Conservation (phyloP, 2,888 invertebrate species). For the Dilophus febrilis region DNA sequence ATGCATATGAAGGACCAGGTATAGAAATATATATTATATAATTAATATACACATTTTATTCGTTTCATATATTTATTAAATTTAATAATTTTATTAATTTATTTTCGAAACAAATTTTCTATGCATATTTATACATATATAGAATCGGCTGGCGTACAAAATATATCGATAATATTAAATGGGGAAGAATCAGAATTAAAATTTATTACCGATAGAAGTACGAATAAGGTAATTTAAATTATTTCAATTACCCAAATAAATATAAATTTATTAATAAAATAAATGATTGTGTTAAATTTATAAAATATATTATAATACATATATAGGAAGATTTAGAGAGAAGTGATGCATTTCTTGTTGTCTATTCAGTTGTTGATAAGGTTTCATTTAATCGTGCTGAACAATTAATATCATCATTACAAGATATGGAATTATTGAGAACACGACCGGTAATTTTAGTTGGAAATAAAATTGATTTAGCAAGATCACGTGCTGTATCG, state of each 20-base stretch:
- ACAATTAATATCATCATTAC: slow-evolving; percentile 56
- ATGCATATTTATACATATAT: slow-evolving; percentile 13
- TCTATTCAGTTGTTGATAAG: slow-evolving; percentile 85
- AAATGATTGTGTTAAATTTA: background rate
- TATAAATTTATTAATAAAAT: background rate
- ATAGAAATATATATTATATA: slow-evolving; percentile 5
- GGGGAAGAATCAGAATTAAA: slow-evolving; percentile 85
- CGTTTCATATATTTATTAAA: background rate
- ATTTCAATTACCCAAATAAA: background rate
- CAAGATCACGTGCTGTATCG: slow-evolving; percentile 72
- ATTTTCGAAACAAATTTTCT: background rate
- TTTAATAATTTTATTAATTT: too few relatives aligned
- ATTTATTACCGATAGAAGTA: slow-evolving; percentile 43
- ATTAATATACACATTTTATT: background rate
- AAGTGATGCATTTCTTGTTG: slow-evolving; percentile 69
- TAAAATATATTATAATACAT: slow-evolving; percentile 6
- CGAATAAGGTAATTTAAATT: slow-evolving; percentile 22
- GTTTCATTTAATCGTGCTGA: slow-evolving; percentile 72
- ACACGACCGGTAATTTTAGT: slow-evolving; percentile 70
- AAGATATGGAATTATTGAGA: slow-evolving; percentile 61
- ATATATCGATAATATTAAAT: slow-evolving; percentile 83
- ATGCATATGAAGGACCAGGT: slow-evolving; percentile 84
- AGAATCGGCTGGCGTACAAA: slow-evolving; percentile 61
- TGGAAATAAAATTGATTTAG: slow-evolving; percentile 87
- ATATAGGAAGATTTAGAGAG: slow-evolving; percentile 60